A percentile compares a stretch with the other conserved stretches of the same genome.
These are phyloP conservation scores for Amaurobius ferox DNA, from an alignment of 2,888 invertebrate genomes.

Conservation along the genomic window DNA sequence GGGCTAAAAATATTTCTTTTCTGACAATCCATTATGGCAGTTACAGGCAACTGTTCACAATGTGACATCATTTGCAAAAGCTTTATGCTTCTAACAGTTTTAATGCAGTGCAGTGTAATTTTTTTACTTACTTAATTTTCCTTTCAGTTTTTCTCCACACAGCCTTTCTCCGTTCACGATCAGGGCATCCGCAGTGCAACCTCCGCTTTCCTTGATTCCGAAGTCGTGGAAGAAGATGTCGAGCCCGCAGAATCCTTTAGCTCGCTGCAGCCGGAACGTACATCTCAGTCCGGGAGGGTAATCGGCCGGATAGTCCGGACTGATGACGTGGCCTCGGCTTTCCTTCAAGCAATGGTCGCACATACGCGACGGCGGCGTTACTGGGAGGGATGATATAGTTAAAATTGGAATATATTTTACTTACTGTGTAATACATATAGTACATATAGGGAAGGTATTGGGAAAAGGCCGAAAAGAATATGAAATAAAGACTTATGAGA, in stretches of 20 bases:
- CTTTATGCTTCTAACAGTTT: no score
- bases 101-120: no score
- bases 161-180: conserved; percentile 73
- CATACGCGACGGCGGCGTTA: conserved; percentile 62
- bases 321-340: conserved; percentile 73
- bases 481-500: no score
- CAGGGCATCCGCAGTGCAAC: conserved; percentile 73
- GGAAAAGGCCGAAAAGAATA: no score
- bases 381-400: conserved; percentile 12
- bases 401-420: no score
- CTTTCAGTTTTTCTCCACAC: conserved; percentile 72
- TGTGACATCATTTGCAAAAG: no score
- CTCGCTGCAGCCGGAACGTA: conserved; percentile 72
- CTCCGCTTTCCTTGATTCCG: conserved; percentile 69
- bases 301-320: conserved; percentile 73
- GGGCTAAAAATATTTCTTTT: no score
- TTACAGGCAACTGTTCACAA: no score
- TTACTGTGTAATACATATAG: no score
- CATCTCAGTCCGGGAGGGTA: conserved; percentile 71
- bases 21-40: no score
- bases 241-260: conserved; percentile 74
- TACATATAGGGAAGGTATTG: no score
- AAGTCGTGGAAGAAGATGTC: conserved; percentile 74
- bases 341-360: conserved; percentile 74
- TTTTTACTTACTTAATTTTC: conserved; percentile 46